Percentiles rank a stretch among this genome's conserved stretches.
Evolutionary conservation across 2,113 vertebrate genomes (phyloP).

Genomic region (Melierax canorus): DNA sequence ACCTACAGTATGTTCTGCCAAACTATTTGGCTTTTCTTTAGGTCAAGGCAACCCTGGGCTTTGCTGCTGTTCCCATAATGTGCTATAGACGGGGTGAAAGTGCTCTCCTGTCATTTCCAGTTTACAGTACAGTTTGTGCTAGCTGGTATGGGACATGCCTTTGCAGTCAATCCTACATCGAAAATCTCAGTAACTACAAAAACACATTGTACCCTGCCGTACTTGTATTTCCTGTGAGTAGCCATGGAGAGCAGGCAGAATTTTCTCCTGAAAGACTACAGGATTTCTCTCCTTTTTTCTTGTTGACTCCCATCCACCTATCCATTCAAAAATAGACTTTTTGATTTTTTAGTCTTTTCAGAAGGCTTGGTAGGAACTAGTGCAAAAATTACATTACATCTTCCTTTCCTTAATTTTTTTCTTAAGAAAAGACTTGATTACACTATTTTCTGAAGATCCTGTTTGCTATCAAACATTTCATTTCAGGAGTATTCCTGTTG

Average conservation of each 20-base stretch:
- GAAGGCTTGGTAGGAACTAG: background rate
- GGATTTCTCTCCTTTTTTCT: background rate
- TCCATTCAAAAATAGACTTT: background rate
- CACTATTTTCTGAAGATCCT: background rate
- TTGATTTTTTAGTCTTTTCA: background rate
- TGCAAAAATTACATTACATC: background rate
- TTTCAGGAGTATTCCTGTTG: background rate
- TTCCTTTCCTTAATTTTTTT: background rate
- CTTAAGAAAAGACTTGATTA: background rate
- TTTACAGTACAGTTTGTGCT: slow-evolving; percentile 53
- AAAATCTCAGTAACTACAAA: slow-evolving; percentile 10
- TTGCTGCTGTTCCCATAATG: slow-evolving; percentile 38
- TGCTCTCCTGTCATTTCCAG: slow-evolving; percentile 16
- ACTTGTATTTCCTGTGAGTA: background rate
- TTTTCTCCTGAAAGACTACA: background rate
- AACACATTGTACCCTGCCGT: background rate
- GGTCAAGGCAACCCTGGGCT: slow-evolving; percentile 63
- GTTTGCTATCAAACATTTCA: background rate
- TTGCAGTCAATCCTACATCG: background rate
- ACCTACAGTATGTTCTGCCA: slow-evolving; percentile 48
- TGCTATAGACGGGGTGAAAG: slow-evolving; percentile 8
- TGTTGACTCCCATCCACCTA: background rate
- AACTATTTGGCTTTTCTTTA: slow-evolving; percentile 65
- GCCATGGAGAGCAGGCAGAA: background rate
- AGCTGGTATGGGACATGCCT: background rate